Percentiles rank a stretch among this genome's conserved stretches.
Evolutionary conservation across 2,797 vertebrate genomes (phyloP).

Genomic region (Otolemur crassicaudatus): DNA sequence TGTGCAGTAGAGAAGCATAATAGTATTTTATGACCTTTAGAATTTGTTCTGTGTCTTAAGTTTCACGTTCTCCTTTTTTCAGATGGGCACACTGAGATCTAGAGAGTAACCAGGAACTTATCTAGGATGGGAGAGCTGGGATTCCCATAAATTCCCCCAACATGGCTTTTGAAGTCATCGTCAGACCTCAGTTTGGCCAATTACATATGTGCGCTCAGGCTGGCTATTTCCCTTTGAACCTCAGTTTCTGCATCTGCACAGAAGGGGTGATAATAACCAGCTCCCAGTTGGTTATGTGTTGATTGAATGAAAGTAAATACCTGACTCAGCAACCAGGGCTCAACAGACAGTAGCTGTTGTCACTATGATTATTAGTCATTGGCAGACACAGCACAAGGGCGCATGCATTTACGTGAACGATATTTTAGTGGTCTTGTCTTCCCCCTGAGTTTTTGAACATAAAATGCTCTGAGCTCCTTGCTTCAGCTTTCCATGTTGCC

Average conservation of each 20-base stretch:
- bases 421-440: background rate
- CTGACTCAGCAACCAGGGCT: background rate
- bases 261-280: background rate
- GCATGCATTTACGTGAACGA: accelerated
- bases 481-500: background rate
- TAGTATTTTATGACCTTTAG: background rate
- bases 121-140: background rate
- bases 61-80: background rate
- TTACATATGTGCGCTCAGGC: background rate
- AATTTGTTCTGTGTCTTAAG: background rate
- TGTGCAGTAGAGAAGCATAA: background rate
- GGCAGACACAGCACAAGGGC: background rate
- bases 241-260: background rate
- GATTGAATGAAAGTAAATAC: background rate
- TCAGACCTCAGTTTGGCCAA: background rate
- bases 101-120: background rate
- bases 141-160: background rate
- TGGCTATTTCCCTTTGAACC: background rate
- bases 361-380: background rate
- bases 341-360: too few species aligned
- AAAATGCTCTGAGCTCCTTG: background rate
- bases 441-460: background rate
- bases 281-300: background rate
- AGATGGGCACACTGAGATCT: background rate
- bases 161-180: background rate